phyloP scores from a whole-genome alignment of 2,113 vertebrate species.

The Ceuthmochares aereus region DNA sequence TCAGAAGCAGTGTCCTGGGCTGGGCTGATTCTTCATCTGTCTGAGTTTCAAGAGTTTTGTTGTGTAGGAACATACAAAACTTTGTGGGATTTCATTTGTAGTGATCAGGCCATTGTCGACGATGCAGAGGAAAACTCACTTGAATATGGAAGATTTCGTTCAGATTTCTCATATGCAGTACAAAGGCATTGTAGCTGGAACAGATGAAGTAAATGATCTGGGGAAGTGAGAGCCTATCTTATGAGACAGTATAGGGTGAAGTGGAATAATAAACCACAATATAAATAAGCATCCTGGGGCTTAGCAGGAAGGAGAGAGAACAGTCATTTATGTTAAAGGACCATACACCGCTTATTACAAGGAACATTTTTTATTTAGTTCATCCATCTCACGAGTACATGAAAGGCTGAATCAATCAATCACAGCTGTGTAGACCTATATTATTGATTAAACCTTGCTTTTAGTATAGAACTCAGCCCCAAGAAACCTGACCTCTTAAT shows the following conservation, averaged over 20 bases:
- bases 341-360: neutral
- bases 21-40: neutral
- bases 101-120: neutral
- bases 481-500: neutral
- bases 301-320: neutral
- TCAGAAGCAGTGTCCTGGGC: neutral
- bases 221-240: neutral
- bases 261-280: neutral
- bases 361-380: neutral
- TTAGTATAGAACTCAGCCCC: neutral
- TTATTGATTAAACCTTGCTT: neutral
- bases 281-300: neutral
- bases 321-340: neutral
- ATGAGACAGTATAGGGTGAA: neutral
- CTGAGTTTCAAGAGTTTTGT: neutral
- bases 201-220: neutral
- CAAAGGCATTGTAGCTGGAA: neutral
- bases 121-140: neutral
- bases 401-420: constrained; percentile 4
- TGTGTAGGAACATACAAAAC: neutral
- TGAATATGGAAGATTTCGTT: neutral
- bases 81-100: neutral
- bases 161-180: neutral
- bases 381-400: neutral
- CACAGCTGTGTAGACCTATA: neutral